These are phyloP conservation scores for Ypsolopha sequella DNA, from an alignment of 2,888 invertebrate genomes.

Conservation along the genomic window DNA sequence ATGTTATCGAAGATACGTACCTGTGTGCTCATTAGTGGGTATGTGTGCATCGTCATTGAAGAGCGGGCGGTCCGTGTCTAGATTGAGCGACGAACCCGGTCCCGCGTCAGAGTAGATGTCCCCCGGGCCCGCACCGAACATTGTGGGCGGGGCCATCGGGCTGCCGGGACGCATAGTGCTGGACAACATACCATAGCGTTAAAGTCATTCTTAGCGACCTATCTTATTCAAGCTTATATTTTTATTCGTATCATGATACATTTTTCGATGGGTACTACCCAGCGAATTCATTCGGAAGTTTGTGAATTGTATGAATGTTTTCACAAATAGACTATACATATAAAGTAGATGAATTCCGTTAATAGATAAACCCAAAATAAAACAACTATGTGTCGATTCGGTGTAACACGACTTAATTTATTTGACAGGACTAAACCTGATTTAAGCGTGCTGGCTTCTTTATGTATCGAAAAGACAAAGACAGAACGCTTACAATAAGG, in stretches of 20 bases:
- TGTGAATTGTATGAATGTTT: no score
- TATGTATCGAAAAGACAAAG: no score
- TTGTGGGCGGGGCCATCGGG: constrained; percentile 15
- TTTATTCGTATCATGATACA: neutral
- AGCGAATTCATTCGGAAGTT: neutral
- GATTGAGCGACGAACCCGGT: constrained; percentile 66
- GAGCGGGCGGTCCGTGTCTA: constrained; percentile 75
- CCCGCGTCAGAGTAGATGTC: constrained; percentile 72
- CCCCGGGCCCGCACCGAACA: constrained; percentile 48
- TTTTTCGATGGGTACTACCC: neutral
- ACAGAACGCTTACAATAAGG: no score
- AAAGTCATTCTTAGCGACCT: neutral
- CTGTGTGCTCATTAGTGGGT: no score
- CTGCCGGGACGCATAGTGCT: neutral
- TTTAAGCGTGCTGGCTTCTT: no score
- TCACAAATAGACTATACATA: no score
- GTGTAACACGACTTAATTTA: no score
- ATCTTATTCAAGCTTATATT: neutral
- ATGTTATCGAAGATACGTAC: no score
- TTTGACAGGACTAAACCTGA: no score
- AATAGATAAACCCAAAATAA: no score
- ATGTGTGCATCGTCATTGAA: constrained; percentile 65
- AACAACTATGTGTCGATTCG: no score
- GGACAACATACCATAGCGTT: neutral
- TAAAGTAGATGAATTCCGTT: no score